Evolutionary conservation across 2,113 vertebrate genomes (phyloP).

Genomic region (Ceyx melanurus): DNA sequence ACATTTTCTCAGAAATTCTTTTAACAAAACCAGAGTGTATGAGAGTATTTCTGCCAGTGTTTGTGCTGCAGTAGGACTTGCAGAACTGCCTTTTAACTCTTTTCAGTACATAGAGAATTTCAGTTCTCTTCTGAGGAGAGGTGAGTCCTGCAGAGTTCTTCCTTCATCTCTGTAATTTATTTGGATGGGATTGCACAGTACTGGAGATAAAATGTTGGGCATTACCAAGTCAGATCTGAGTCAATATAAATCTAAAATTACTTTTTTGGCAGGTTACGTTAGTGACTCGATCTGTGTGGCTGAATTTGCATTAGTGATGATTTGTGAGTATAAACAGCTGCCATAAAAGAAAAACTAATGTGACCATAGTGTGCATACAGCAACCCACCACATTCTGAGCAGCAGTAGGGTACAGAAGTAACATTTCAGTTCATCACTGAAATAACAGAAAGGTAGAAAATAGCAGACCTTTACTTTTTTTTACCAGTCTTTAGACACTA

Average conservation of each 20-base stretch:
- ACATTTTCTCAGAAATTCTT: background rate
- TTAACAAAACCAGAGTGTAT: accelerated
- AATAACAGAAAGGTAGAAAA: background rate
- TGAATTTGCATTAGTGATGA: background rate
- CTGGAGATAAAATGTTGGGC: background rate
- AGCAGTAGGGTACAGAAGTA: background rate
- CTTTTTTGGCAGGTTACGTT: background rate
- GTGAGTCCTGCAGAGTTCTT: background rate
- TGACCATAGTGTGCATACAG: background rate
- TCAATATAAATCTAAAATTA: background rate
- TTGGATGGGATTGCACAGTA: background rate
- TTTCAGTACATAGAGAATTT: background rate
- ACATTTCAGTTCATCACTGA: background rate
- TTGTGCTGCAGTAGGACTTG: background rate
- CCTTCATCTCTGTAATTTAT: background rate
- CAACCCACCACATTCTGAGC: background rate
- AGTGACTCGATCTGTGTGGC: background rate
- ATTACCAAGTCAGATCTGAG: background rate
- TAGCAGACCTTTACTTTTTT: background rate
- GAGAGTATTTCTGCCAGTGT: background rate
- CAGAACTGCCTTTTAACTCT: background rate
- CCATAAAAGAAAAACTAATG: accelerated
- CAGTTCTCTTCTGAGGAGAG: background rate
- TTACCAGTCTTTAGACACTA: background rate
- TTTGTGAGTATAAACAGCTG: background rate